Conservation (phyloP, 2,888 invertebrate genomes). For the Chrysina gloriosa region DNA sequence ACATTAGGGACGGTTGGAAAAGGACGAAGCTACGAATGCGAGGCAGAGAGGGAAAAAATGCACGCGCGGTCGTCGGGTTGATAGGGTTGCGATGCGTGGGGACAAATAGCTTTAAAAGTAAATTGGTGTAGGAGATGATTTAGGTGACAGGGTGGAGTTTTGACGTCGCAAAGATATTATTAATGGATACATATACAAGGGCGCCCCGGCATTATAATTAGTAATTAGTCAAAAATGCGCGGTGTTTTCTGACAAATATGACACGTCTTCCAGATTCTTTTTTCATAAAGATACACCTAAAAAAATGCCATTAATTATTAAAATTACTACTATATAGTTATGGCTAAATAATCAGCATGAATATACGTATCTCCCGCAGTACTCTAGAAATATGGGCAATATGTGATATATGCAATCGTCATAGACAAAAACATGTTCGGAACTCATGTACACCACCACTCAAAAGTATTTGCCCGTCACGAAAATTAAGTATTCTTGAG, state of each 20-base stretch:
- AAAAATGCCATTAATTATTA: too few species aligned
- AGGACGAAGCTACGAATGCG: neutral
- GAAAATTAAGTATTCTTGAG: too few species aligned
- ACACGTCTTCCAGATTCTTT: too few species aligned
- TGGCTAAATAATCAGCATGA: too few species aligned
- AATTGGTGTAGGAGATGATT: slow-evolving; percentile 39
- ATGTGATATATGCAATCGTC: too few species aligned
- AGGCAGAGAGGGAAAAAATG: neutral
- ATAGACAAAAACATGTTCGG: too few species aligned
- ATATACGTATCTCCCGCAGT: too few species aligned
- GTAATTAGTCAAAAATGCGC: slow-evolving; percentile 17
- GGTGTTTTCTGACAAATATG: neutral
- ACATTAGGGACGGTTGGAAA: slow-evolving; percentile 22
- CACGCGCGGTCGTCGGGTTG: slow-evolving; percentile 20
- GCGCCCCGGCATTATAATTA: slow-evolving; percentile 12
- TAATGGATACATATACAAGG: slow-evolving; percentile 21
- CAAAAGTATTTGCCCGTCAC: too few species aligned
- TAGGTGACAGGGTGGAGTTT: slow-evolving; percentile 24
- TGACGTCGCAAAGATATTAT: slow-evolving; percentile 26
- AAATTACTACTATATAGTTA: too few species aligned
- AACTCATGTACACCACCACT: too few species aligned
- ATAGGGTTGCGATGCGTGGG: slow-evolving; percentile 38
- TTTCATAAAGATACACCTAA: too few species aligned
- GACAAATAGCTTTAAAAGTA: slow-evolving; percentile 43
- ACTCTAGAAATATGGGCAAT: too few species aligned